Conservation (phyloP, 1,140 invertebrate genomes). For the Zaprionus africanus region DNA sequence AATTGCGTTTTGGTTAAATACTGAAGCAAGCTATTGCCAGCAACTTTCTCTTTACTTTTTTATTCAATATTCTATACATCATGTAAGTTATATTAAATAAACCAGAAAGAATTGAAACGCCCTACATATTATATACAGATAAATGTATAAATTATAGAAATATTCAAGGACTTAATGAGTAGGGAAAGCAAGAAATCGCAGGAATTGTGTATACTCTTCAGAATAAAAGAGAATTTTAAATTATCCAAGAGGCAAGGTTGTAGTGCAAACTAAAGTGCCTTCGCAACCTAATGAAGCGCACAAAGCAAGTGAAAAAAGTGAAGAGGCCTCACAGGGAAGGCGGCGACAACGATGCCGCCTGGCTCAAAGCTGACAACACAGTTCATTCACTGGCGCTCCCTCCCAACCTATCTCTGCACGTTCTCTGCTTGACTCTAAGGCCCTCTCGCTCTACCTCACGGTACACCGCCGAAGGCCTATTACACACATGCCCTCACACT, state of each 20-base stretch:
- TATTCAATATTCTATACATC: no score
- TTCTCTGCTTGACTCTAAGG: no score
- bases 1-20: neutral
- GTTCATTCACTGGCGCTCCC: constrained; percentile 39
- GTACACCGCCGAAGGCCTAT: constrained; percentile 21
- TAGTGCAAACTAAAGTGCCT: constrained; percentile 39
- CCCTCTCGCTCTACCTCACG: neutral
- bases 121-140: no score
- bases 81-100: no score
- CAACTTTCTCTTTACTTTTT: no score
- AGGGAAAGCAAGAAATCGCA: neutral
- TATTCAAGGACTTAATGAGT: neutral
- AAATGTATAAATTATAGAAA: neutral
- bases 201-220: neutral
- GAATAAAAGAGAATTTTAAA: neutral
- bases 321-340: constrained; percentile 13
- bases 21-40: no score
- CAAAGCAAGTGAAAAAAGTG: constrained; percentile 27
- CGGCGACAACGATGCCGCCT: constrained; percentile 23
- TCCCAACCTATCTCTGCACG: neutral
- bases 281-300: constrained; percentile 46
- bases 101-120: no score
- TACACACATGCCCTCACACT: constrained; percentile 27
- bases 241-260: constrained; percentile 9
- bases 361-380: constrained; percentile 34